Percentiles rank a stretch among this genome's conserved stretches.
phyloP scores from a whole-genome alignment of 2,888 invertebrate species.

The Phymatocera aterrima region DNA sequence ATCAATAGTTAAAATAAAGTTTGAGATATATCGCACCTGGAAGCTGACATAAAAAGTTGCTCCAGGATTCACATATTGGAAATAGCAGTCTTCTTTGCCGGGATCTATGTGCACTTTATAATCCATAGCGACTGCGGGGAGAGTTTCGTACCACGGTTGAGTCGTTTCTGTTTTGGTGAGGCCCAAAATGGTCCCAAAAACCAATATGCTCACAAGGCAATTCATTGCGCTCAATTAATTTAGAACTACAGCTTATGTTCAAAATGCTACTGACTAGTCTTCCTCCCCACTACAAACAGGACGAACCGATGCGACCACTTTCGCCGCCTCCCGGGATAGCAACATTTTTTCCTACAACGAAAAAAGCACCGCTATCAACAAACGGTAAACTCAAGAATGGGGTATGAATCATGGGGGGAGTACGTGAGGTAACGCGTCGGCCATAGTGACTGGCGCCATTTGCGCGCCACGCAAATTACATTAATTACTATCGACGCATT shows the following conservation, averaged over 20 bases:
- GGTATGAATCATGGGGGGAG: too few species aligned
- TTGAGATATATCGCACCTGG: constrained; percentile 81
- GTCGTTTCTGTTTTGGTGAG: constrained; percentile 72
- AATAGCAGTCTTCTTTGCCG: constrained; percentile 97
- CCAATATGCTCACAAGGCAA: constrained; percentile 54
- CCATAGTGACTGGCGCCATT: too few species aligned
- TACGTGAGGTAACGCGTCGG: too few species aligned
- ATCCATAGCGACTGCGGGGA: constrained; percentile 96
- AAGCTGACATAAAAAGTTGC: constrained; percentile 96
- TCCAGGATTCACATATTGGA: constrained; percentile 93
- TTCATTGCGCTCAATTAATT: constrained; percentile 54
- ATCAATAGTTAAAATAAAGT: not conserved
- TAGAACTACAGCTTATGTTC: not conserved
- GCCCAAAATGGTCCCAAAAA: constrained; percentile 53
- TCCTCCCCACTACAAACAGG: constrained; percentile 5
- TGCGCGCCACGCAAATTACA: too few species aligned
- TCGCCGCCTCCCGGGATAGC: constrained; percentile 15
- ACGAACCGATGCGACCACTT: constrained; percentile 11
- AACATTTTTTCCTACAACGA: constrained; percentile 13
- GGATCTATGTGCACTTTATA: constrained; percentile 96
- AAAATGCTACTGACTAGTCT: not conserved
- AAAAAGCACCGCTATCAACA: constrained; percentile 34
- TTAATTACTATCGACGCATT: too few species aligned
- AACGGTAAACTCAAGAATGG: constrained; percentile 19
- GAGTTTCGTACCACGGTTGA: constrained; percentile 89